Evolutionary conservation across 2,888 invertebrate genomes (phyloP).

Genomic region (Spodoptera littoralis): DNA sequence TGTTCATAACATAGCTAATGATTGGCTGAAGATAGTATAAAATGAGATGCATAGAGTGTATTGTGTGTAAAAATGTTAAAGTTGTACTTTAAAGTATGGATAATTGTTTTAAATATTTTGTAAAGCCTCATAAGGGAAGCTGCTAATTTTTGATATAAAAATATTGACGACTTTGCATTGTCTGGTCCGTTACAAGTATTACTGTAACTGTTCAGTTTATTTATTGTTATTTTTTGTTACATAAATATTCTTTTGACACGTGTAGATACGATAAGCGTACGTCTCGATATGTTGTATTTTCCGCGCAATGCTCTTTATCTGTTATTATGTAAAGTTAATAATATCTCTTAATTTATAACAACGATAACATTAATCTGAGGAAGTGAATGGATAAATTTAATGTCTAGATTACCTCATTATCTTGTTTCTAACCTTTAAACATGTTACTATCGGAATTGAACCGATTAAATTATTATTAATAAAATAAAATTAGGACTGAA

Average conservation of each 20-base stretch:
- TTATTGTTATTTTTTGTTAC: constrained; percentile 49
- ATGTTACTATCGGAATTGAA: constrained; percentile 40
- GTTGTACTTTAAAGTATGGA: constrained; percentile 34
- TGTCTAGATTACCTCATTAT: constrained; percentile 29
- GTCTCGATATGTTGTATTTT: constrained; percentile 33
- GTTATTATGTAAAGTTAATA: constrained; percentile 26
- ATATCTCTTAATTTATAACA: constrained; percentile 47
- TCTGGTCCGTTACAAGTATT: constrained; percentile 41
- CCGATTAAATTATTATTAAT: constrained; percentile 29
- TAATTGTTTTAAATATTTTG: constrained; percentile 30
- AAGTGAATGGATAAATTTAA: constrained; percentile 32
- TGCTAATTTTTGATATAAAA: constrained; percentile 28
- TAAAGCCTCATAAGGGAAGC: constrained; percentile 15
- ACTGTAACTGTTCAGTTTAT: constrained; percentile 43
- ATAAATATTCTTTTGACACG: constrained; percentile 40
- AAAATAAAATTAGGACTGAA: constrained; percentile 41
- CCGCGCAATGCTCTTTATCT: constrained; percentile 29
- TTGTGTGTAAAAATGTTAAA: constrained; percentile 42
- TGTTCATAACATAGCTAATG: constrained; percentile 27
- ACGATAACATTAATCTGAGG: constrained; percentile 34
- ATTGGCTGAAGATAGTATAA: constrained; percentile 35
- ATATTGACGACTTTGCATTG: constrained; percentile 19
- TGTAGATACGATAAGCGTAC: constrained; percentile 23
- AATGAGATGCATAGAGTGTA: constrained; percentile 32
- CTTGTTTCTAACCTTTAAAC: constrained; percentile 28